phyloP scores from a whole-genome alignment of 2,888 invertebrate genomes.

The Phrixothrix hirtus region DNA sequence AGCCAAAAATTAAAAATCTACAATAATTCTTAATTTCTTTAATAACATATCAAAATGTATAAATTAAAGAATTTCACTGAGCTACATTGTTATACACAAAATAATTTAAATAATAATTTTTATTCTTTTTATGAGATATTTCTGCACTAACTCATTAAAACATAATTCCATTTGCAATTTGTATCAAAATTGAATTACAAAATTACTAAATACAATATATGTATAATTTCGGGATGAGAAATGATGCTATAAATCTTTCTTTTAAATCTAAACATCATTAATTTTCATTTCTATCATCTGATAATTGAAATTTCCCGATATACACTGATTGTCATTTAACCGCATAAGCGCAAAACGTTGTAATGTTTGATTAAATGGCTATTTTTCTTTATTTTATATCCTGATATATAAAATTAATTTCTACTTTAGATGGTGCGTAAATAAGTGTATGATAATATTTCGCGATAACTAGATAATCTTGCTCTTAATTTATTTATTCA shows the following conservation, averaged over 20 bases:
- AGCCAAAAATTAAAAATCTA: constrained; percentile 18
- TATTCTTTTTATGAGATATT: constrained; percentile 13
- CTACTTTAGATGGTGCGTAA: too few relatives aligned
- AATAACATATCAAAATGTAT: too few relatives aligned
- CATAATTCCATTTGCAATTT: too few relatives aligned
- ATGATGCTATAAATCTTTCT: constrained; percentile 29
- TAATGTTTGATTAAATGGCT: constrained; percentile 33
- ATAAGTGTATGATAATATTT: too few relatives aligned
- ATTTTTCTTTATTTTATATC: too few relatives aligned
- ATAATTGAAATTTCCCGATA: constrained; percentile 45
- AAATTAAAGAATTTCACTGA: too few relatives aligned
- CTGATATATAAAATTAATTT: too few relatives aligned
- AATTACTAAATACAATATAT: constrained; percentile 23
- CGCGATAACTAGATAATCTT: too few relatives aligned
- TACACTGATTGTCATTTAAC: constrained; percentile 40
- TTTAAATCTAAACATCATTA: constrained; percentile 37
- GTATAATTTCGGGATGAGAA: constrained; percentile 21
- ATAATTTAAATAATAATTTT: constrained; percentile 23
- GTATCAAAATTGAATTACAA: constrained; percentile 21
- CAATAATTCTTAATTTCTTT: too few relatives aligned
- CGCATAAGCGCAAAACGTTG: constrained; percentile 29
- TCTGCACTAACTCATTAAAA: too few relatives aligned
- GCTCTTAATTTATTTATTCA: too few relatives aligned
- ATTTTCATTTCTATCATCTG: constrained; percentile 44
- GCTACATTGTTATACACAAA: too few relatives aligned